Evolutionary conservation across 2,888 invertebrate genomes (phyloP).

Genomic region (Tenodera sinensis): DNA sequence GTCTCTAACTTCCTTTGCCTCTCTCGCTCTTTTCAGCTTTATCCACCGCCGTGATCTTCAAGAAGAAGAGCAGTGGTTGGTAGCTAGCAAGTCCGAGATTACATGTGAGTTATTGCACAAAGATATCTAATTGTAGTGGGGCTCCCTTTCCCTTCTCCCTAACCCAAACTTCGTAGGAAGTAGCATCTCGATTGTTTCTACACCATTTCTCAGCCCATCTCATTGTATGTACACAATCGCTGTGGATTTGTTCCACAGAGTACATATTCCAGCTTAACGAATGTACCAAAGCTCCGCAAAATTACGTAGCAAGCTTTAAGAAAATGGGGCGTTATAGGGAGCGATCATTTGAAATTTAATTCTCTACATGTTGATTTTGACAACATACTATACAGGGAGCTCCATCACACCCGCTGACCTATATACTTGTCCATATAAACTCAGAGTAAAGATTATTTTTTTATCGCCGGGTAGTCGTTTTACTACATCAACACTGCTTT

Average conservation of each 20-base stretch:
- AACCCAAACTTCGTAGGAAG: conserved; percentile 3
- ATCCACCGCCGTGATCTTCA: conserved; percentile 16
- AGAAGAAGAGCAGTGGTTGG: conserved; percentile 30
- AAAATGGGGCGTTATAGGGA: neutral
- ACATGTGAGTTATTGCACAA: conserved; percentile 58
- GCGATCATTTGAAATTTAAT: neutral
- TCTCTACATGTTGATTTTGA: neutral
- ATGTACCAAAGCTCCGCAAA: too few relatives aligned
- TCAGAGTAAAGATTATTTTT: too few relatives aligned
- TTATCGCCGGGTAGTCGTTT: too few relatives aligned
- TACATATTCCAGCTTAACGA: neutral
- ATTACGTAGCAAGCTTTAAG: neutral
- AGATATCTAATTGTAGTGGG: conserved; percentile 53
- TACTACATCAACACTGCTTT: too few relatives aligned
- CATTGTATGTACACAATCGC: conserved; percentile 26
- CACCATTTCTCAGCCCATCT: conserved; percentile 28
- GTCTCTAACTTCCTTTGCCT: neutral
- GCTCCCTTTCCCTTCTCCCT: conserved; percentile 36
- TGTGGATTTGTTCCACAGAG: neutral
- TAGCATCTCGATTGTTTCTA: conserved; percentile 24
- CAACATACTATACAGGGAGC: neutral
- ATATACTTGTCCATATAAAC: too few relatives aligned
- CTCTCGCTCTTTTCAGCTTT: neutral
- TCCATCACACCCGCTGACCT: neutral
- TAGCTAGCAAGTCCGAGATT: conserved; percentile 50